Conservation (phyloP, 2,797 vertebrate genomes). For the Peromyscus nudipes region DNA sequence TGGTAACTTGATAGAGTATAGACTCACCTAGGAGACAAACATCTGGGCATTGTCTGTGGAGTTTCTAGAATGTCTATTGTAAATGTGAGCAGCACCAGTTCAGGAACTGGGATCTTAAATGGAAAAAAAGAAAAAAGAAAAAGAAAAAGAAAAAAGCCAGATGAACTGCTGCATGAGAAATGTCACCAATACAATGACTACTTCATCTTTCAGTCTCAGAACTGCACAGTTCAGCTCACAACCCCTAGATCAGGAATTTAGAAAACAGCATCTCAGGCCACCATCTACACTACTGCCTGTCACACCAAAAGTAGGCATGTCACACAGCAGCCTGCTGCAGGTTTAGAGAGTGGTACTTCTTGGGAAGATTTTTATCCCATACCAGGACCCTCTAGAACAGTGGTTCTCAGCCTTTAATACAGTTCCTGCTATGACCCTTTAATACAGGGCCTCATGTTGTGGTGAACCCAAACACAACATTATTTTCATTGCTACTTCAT, state of each 20-base stretch:
- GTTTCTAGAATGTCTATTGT: background rate
- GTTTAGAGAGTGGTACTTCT: background rate
- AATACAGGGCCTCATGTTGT: background rate
- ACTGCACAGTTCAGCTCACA: background rate
- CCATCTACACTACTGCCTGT: background rate
- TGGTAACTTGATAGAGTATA: background rate
- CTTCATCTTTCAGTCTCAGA: background rate
- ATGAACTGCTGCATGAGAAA: background rate
- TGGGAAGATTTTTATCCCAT: background rate
- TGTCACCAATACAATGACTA: background rate
- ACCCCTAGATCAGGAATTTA: background rate
- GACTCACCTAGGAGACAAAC: background rate
- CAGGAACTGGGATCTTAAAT: background rate
- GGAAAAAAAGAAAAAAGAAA: background rate
- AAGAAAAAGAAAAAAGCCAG: background rate
- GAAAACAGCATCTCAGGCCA: background rate
- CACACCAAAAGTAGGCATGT: background rate
- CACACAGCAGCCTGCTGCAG: background rate
- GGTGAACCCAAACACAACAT: background rate
- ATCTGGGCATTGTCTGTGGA: background rate
- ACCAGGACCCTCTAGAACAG: background rate
- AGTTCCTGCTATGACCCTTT: background rate
- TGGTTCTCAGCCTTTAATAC: background rate
- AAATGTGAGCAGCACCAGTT: background rate
- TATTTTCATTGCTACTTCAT: background rate